Base-by-base conservation (phyloP, 2,888 invertebrate species). In the Galerucella pusilla region DNA sequence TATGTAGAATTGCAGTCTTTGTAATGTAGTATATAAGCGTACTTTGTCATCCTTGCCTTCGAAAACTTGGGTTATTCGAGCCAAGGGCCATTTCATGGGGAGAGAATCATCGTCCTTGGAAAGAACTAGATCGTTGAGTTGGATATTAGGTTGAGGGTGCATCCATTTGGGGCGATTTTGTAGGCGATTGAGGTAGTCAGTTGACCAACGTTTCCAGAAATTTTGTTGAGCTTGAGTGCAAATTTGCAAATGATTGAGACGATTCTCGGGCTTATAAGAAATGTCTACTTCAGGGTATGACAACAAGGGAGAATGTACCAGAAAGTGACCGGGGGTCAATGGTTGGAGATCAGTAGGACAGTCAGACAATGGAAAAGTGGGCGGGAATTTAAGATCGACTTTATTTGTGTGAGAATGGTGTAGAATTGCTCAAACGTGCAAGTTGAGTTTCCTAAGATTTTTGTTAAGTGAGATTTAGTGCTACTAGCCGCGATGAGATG, bases 121-220 rank as follows among this genome's bases (percentile, higher is more conserved):
- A 2, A 12, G 12, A 67, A 28, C 28, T 28, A 28, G 4, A 28
- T 28, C 28, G 28, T 28, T 28, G 0, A 28, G 28, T 28, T 28
- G 28, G 28, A 28, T 4, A 28, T 28, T 28, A 28, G 28, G 28
- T 28, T 28, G 28, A 28, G 28, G 28, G 28, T 28, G 28, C 28
- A 28, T 28, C 28, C 28, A 28, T 28, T 28, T 28, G 28, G 28
- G 28, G 28, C 28, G 28, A 28, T 28, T 28, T 28, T 28, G 42
- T 10, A 52, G 67, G 16, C 66, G 66, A 20, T n/a, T 35, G 42
- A 73, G 45, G n/a, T 73, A 73, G 6, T 68, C 68, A 6, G 52
- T 54, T 16, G 67, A 54, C 68, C 73, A 73, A 64, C 64, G 45
- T 64, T 64, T 52, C 71, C 71, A 71, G 25, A 71, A 64, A 16